Evolutionary conservation across 2,113 vertebrate genomes (phyloP).

Genomic region (Gasterosteus aculeatus): DNA sequence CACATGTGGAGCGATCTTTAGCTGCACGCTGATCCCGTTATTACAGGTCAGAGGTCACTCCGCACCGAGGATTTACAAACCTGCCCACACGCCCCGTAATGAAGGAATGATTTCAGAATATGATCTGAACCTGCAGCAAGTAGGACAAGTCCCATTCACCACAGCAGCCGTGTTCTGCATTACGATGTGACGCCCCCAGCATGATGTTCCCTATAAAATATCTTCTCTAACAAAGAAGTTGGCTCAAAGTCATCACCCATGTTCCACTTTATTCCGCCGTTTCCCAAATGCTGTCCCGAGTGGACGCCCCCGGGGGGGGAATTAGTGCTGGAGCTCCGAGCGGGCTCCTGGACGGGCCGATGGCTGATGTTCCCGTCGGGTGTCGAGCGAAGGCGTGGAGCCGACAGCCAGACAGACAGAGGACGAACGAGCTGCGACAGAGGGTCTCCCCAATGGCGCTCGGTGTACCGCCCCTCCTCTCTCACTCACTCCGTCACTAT

Average conservation of each 20-base stretch:
- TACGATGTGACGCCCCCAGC: conserved; percentile 84
- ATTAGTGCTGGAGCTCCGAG: conserved; percentile 18
- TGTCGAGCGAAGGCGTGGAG: conserved; percentile 53
- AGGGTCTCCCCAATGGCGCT: conserved; percentile 59
- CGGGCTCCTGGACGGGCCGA: conserved; percentile 3
- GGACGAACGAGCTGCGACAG: conserved; percentile 65
- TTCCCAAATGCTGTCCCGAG: conserved; percentile 24
- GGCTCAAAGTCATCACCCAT: conserved; percentile 21
- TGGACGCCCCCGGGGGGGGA: conserved; percentile 16
- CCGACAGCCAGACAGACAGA: conserved; percentile 55
- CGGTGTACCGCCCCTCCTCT: conserved; percentile 63
- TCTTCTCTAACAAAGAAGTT: conserved; percentile 33
- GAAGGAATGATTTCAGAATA: conserved; percentile 17
- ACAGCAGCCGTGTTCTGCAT: conserved; percentile 79
- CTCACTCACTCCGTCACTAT: conserved; percentile 40
- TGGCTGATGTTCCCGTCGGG: conserved; percentile 23
- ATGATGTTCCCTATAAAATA: conserved; percentile 75
- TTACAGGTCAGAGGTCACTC: not conserved
- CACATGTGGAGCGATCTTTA: not conserved
- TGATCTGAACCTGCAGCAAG: conserved; percentile 84
- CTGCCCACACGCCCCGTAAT: too few species aligned
- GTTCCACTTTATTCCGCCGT: conserved; percentile 39
- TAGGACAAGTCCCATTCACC: conserved; percentile 79
- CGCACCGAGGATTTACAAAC: not conserved
- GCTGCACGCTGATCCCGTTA: not conserved